Evolutionary conservation across 2,888 invertebrate species (phyloP).

Genomic region (Alitta virens): DNA sequence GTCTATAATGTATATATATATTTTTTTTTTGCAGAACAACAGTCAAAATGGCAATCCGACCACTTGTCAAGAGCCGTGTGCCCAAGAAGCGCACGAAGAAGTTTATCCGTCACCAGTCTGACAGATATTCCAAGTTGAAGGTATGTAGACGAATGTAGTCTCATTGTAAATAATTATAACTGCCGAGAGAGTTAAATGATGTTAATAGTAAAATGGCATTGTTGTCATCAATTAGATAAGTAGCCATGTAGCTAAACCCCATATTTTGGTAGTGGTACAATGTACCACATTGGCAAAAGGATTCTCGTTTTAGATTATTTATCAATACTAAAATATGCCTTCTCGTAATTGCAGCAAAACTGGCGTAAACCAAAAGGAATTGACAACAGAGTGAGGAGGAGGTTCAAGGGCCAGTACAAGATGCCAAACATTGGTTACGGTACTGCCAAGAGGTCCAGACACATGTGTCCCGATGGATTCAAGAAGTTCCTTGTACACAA

Average conservation of each 20-base stretch:
- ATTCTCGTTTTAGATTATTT: no score
- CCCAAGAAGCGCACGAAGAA: conserved; percentile 97
- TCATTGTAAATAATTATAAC: no score
- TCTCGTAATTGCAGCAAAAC: conserved; percentile 75
- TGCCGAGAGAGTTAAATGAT: no score
- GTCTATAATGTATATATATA: no score
- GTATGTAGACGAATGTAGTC: no score
- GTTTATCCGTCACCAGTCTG: conserved; percentile 97
- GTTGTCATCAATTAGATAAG: no score
- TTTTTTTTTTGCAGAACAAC: no score
- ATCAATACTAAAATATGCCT: no score
- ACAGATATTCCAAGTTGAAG: conserved; percentile 94
- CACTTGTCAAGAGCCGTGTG: conserved; percentile 62
- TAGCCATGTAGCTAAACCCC: no score
- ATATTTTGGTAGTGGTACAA: neutral
- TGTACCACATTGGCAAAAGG: no score
- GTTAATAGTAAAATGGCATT: no score
- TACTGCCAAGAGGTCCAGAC: conserved; percentile 88
- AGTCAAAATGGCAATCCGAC: conserved; percentile 41
- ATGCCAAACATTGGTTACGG: conserved; percentile 99
- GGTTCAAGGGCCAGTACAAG: conserved; percentile 97
- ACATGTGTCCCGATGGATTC: conserved; percentile 97
- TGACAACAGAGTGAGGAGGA: conserved; percentile 97
- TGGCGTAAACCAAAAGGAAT: conserved; percentile 99
- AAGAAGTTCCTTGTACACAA: conserved; percentile 91